phyloP scores from a whole-genome alignment of 2,113 vertebrate species.

The Planiliza haematocheilus region DNA sequence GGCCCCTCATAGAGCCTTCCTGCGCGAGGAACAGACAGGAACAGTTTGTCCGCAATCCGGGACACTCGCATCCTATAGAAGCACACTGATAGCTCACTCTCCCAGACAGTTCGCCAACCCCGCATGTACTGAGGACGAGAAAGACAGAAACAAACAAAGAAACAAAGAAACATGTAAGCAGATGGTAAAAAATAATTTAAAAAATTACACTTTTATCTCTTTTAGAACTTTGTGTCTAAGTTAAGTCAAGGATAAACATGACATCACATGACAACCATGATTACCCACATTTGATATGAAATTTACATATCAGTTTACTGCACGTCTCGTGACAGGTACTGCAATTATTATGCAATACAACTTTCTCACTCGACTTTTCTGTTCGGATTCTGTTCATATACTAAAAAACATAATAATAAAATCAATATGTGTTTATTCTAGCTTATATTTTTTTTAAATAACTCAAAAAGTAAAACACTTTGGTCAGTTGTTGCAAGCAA shows the following conservation, averaged over 20 bases:
- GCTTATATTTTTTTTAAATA: not conserved
- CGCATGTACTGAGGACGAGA: slow-evolving; percentile 55
- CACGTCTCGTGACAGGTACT: not conserved
- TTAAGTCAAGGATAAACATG: no score
- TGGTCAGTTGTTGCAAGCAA: not conserved
- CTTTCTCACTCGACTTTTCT: not conserved
- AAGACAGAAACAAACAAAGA: not conserved
- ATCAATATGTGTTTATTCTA: no score
- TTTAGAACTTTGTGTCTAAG: no score
- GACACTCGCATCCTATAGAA: not conserved
- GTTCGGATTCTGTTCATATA: no score
- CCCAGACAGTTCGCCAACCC: slow-evolving; percentile 49
- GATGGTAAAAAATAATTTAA: no score
- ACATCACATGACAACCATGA: no score
- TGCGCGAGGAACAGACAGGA: slow-evolving; percentile 41
- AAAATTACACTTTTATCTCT: no score
- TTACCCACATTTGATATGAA: no score
- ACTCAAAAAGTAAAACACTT: not conserved
- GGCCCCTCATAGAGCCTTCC: slow-evolving; percentile 54
- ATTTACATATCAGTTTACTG: not conserved
- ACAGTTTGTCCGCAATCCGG: slow-evolving; percentile 35
- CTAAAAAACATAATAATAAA: no score
- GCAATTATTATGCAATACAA: slow-evolving; percentile 5
- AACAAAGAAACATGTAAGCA: not conserved
- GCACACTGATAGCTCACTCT: slow-evolving; percentile 24